Base-by-base conservation (phyloP, 2,797 vertebrate genomes). In the Crax fasciolata region DNA sequence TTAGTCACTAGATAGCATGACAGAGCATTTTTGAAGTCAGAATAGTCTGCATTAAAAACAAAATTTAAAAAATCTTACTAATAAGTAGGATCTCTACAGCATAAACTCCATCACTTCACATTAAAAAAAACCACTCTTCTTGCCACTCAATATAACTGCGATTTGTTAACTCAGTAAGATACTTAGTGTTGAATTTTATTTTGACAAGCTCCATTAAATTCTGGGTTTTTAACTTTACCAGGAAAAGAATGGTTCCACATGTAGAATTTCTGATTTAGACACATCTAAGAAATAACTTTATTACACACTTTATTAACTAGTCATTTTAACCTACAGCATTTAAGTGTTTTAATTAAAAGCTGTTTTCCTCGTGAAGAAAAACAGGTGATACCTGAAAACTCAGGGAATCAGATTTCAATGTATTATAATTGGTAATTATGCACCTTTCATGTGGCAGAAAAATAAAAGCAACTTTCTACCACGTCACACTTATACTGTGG, bases 301-400 rank as follows among this genome's bases (percentile, higher is more conserved):
- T 94, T 74, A 43, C 35, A 87, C 63, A 67, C 10, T 87, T 89
- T 79, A 81, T 88, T 86, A 94, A 90, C 30, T 67, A 74, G 61
- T 38, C 38, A 57, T 93, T 91, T 74, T 76, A 85, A 80, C 44
- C 39, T 63, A 61, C 51, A 66, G 9, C 30, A 9, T 93, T 93
- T 79, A 92, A 78, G 27, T 30, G 6, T 51, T 93, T 84, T 62
- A 87, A 87, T 89, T 89, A 87, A 87, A 95, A 87, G 9, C 11
- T 63, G 19, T 38, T 74, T 72, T 75, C 30, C 48, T 90, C 23
- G 48, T 71, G 55, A 73, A 89, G 87, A 32, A 82, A 84, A 89
- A 73, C 18, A 66, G 19, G 8, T 2, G 17, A 38, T 44, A 67
- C 35, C 68, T 83, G 72, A 71, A 92, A 94, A 84, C 19, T 24